Evolutionary conservation across 2,113 vertebrate genomes (phyloP).

Genomic region (Menidia beryllina): DNA sequence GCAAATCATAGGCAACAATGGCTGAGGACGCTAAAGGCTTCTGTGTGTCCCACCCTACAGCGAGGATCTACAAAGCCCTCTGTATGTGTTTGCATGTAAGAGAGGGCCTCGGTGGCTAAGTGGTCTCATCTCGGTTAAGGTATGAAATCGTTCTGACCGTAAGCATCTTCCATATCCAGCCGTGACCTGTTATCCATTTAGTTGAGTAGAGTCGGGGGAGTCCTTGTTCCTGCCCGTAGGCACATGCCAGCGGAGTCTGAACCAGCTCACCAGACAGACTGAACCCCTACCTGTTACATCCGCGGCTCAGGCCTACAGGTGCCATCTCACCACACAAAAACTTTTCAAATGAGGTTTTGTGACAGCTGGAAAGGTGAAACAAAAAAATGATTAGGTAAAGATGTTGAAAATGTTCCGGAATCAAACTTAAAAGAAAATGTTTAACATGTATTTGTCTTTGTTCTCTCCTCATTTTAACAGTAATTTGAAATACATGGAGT

Average conservation of each 20-base stretch:
- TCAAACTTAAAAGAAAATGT: not conserved
- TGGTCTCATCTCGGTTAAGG: constrained; percentile 68
- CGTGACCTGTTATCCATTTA: constrained; percentile 83
- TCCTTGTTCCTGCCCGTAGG: constrained; percentile 46
- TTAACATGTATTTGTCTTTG: not conserved
- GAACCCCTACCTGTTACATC: constrained; percentile 53
- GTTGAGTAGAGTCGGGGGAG: constrained; percentile 58
- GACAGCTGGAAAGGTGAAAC: not conserved
- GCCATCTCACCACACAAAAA: not conserved
- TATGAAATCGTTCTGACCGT: constrained; percentile 83
- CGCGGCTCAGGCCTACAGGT: constrained; percentile 45
- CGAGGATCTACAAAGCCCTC: constrained; percentile 51
- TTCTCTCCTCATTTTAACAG: not conserved
- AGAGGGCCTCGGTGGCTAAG: constrained; percentile 48
- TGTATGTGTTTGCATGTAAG: constrained; percentile 11
- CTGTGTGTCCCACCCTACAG: constrained; percentile 66
- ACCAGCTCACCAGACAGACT: constrained; percentile 17
- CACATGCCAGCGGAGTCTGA: constrained; percentile 63
- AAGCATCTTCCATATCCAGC: constrained; percentile 71
- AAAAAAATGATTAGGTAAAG: not conserved
- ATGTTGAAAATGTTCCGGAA: not conserved
- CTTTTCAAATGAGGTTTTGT: not conserved
- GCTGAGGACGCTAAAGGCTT: constrained; percentile 63
- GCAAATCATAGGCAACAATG: constrained; percentile 83
- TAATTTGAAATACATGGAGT: not conserved